phyloP scores from a whole-genome alignment of 2,113 vertebrate species.

The Charadrius vociferus region DNA sequence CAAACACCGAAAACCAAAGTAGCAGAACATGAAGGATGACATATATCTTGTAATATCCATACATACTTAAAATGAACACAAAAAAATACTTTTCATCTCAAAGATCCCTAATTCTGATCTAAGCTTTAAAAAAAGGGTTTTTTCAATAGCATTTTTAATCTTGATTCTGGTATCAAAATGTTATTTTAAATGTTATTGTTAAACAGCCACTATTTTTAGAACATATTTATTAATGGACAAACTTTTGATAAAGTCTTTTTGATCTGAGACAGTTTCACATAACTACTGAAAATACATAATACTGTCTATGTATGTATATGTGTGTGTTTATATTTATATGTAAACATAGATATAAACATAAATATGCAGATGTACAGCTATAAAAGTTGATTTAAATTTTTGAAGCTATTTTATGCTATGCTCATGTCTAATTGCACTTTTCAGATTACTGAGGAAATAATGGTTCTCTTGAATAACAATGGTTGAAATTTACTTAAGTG shows the following conservation, averaged over 20 bases:
- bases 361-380: not conserved
- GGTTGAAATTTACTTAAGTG: not conserved
- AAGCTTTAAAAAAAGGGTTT: not conserved
- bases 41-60: not conserved
- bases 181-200: not conserved
- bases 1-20: not conserved
- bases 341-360: not conserved
- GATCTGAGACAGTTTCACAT: not conserved
- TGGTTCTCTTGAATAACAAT: not conserved
- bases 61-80: not conserved
- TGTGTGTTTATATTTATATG: not conserved
- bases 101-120: not conserved
- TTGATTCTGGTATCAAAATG: not conserved
- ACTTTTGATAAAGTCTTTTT: not conserved
- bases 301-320: not conserved
- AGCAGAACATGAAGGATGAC: not conserved
- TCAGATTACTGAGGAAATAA: not conserved
- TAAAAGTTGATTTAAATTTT: not conserved
- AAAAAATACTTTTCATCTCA: fast-evolving
- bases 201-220: not conserved
- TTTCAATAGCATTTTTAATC: not conserved
- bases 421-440: not conserved
- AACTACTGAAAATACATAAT: not conserved
- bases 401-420: not conserved
- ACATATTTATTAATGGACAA: not conserved